These are phyloP conservation scores for Calonectris borealis DNA, from an alignment of 2,113 vertebrate species.

Conservation along the genomic window DNA sequence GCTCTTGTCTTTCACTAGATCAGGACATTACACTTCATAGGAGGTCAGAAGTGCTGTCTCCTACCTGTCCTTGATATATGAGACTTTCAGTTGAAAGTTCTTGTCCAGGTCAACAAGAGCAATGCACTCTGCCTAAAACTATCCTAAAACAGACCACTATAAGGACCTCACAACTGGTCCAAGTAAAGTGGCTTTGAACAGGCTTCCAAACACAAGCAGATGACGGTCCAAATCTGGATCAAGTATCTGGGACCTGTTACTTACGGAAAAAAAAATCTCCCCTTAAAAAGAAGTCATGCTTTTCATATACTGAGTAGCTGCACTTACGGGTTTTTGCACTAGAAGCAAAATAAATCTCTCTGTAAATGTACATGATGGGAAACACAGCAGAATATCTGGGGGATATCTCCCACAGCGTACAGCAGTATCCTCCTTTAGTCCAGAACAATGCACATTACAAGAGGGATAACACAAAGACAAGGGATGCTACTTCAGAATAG, in stretches of 20 bases:
- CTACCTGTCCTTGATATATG: neutral
- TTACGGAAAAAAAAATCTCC: neutral
- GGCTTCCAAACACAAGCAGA: neutral
- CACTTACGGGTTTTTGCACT: neutral
- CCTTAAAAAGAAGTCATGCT: neutral
- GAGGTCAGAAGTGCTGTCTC: neutral
- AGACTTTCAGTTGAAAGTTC: neutral
- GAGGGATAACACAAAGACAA: neutral
- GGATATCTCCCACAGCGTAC: neutral
- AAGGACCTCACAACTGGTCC: neutral
- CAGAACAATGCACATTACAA: neutral
- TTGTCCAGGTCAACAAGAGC: neutral
- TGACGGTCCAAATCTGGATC: neutral
- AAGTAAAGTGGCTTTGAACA: neutral
- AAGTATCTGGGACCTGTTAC: neutral
- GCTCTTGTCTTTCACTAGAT: neutral
- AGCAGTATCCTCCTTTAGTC: neutral
- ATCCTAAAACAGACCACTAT: neutral
- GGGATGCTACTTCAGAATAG: neutral
- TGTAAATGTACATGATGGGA: accelerated
- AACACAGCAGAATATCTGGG: neutral
- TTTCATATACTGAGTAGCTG: neutral
- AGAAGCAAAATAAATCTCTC: neutral
- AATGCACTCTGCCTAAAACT: neutral
- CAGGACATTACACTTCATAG: neutral